Percentiles rank a stretch among this genome's conserved stretches.
Evolutionary conservation across 2,888 invertebrate species (phyloP).

Genomic region (Pristionchus arcanus): DNA sequence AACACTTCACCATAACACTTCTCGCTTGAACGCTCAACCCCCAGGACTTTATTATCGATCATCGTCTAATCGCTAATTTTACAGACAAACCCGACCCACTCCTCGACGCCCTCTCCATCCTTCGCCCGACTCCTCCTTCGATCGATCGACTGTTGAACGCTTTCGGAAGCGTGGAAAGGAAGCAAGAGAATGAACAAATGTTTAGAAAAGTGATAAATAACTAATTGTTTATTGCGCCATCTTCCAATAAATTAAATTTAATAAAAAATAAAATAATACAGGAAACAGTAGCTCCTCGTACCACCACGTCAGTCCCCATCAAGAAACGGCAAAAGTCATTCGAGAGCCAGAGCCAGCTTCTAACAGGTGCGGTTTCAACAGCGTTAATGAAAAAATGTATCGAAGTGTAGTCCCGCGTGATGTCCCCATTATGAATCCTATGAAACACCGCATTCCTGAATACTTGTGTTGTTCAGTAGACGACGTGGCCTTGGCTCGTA

Average conservation of each 20-base stretch:
- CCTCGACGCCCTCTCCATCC: constrained; percentile 39
- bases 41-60: too few relatives aligned
- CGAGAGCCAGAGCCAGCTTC: not conserved
- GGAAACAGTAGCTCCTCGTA: constrained; percentile 23
- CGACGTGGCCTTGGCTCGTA: not conserved
- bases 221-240: too few relatives aligned
- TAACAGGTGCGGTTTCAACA: not conserved
- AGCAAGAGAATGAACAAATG: not conserved
- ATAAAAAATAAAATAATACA: not conserved
- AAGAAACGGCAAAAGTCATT: not conserved
- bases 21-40: too few relatives aligned
- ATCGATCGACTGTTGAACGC: constrained; percentile 32
- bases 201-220: not conserved
- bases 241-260: too few relatives aligned
- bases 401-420: not conserved
- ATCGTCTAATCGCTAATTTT: too few relatives aligned
- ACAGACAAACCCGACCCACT: constrained; percentile 34
- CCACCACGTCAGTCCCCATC: not conserved
- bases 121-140: constrained; percentile 50
- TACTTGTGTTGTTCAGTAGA: not conserved
- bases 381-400: not conserved
- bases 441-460: too few relatives aligned
- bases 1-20: too few relatives aligned
- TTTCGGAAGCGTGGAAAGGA: not conserved
- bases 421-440: too few relatives aligned